A percentile compares a stretch with the other conserved stretches of the same genome.
These are phyloP conservation scores for Anthopleura xanthogrammica DNA, from an alignment of 92 coral and sea anemone genomes.

Conservation along the genomic window DNA sequence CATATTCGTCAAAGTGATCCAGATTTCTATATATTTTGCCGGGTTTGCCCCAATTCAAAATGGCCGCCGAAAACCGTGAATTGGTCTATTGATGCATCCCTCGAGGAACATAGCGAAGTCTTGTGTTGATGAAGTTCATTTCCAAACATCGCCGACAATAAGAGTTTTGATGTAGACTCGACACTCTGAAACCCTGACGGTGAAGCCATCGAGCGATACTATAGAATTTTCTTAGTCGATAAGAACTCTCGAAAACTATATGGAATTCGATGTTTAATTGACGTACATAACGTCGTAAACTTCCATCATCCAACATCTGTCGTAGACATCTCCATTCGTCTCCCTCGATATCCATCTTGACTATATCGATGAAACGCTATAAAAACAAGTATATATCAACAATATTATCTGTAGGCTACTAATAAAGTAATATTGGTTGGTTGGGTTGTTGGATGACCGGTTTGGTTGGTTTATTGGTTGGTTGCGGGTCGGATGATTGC, in stretches of 20 bases:
- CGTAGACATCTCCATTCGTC: slow-evolving; percentile 89
- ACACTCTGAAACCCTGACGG: slow-evolving; percentile 76
- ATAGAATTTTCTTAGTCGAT: slow-evolving; percentile 56
- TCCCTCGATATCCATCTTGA: slow-evolving; percentile 89
- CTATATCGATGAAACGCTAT: slow-evolving; percentile 68
- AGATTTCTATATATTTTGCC: no score
- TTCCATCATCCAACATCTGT: slow-evolving; percentile 83
- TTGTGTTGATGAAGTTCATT: slow-evolving; percentile 78
- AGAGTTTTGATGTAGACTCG: slow-evolving; percentile 68
- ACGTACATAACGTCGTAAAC: slow-evolving; percentile 62
- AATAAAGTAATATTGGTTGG: no score
- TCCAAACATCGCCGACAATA: slow-evolving; percentile 77
- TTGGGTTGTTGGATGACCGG: no score
- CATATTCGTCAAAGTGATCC: no score
- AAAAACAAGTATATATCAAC: not conserved
- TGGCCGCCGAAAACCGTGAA: no score
- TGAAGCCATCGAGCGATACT: slow-evolving; percentile 77
- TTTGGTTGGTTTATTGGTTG: no score
- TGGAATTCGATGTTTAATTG: slow-evolving; percentile 81
- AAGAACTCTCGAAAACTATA: slow-evolving; percentile 36
- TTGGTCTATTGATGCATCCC: no score
- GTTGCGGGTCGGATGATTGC: no score
- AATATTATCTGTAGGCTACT: no score
- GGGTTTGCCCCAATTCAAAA: no score
- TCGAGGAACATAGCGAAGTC: not conserved